Conservation (phyloP, 53 echinoderm and acorn worm genomes). For the Henricia sp. region DNA sequence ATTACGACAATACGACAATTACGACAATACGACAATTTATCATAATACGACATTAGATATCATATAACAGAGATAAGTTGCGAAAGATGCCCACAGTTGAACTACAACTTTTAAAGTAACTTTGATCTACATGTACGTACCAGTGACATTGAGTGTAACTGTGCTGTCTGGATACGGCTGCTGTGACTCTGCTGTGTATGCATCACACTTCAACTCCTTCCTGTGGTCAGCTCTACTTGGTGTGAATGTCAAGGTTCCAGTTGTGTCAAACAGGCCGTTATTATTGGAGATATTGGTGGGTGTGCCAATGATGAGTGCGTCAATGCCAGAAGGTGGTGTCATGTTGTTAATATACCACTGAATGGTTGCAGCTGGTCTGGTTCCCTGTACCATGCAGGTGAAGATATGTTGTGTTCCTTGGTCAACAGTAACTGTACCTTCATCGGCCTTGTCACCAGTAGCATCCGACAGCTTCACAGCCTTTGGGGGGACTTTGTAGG, state of each 20-base stretch:
- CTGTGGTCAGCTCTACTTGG: not conserved
- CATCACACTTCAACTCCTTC: constrained; percentile 7
- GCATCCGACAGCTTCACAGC: not conserved
- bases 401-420: constrained; percentile 10
- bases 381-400: constrained; percentile 25
- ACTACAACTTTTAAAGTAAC: not conserved
- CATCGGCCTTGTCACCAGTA: not conserved
- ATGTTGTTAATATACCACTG: not conserved
- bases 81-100: not conserved
- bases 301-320: no score
- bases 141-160: not conserved
- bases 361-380: constrained; percentile 49
- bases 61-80: not conserved
- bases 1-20: no score
- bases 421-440: not conserved
- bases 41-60: no score
- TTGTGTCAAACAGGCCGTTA: not conserved
- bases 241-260: constrained; percentile 14
- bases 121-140: not conserved
- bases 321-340: not conserved
- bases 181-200: not conserved
- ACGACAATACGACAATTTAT: no score
- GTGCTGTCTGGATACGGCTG: not conserved
- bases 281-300: not conserved
- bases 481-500: not conserved